Evolutionary conservation across 2,888 invertebrate genomes (phyloP), one percentile per base, ranked within the genome.

Genomic region (Agriopis aurantiaria): DNA sequence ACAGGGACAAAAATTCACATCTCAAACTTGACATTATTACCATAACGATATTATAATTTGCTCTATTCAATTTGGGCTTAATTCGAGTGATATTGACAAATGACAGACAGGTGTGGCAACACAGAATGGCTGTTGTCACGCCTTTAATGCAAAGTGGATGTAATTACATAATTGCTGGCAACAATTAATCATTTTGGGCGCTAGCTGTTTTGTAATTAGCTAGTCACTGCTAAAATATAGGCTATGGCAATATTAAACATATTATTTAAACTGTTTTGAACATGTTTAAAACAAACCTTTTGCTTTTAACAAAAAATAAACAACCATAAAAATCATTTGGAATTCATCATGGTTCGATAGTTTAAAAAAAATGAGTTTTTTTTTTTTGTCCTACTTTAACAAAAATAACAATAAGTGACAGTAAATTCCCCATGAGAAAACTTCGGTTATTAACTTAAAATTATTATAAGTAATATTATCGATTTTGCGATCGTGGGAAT

Each of bases 401-500:
- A 33, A 58, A 33, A 33, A 53, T 11, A 58, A 14, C 33, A 5
- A 59, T 33, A 3, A 59, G 6, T 53, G 58, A 63, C 58, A 68
- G 23, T 0, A 40, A 60, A 69, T 56, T 56, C 33, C 56, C 17
- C 72, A 72, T 76, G 76, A 74, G 77, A 76, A 74, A 63, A 57
- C 23, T 45, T 60, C 53, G 56, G 62, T 68, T 72, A 75, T 59
- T 73, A 72, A 75, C 76, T 75, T 65, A 73, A 74, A 75, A 73
- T 33, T 14, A 52, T 51, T 52, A 66, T 71, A 73, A 68, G 23
- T 33, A 60, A 68, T 73, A 77, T 91, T 92, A 93, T 92, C 92
- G 78, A 83, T 86, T 92, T 92, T 84, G 91, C 92, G 90, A 93
- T 93, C 93, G 93, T 93, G 93, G 90, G 93, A 93, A 93, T 72